These are phyloP conservation scores for Apamea sordens DNA, from an alignment of 2,888 invertebrate species.

Conservation along the genomic window DNA sequence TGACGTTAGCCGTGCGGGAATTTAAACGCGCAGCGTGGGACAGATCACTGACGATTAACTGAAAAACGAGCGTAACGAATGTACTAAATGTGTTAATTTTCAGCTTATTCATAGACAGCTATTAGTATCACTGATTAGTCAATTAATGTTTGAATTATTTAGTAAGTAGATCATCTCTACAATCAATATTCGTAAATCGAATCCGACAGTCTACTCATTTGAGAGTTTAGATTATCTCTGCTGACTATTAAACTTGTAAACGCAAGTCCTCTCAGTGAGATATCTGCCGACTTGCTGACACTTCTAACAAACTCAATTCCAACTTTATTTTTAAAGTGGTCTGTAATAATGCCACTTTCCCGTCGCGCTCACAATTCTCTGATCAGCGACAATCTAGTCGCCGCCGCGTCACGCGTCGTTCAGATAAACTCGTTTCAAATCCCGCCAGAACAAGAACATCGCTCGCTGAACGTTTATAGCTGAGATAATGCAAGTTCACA, in stretches of 20 bases:
- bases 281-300: not conserved
- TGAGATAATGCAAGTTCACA: constrained; percentile 15
- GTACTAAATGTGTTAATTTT: not conserved
- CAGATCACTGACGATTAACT: not conserved
- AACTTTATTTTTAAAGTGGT: constrained; percentile 22
- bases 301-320: constrained; percentile 6
- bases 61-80: not conserved
- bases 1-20: constrained; percentile 2
- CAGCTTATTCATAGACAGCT: not conserved
- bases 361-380: not conserved
- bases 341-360: not conserved
- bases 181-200: not conserved
- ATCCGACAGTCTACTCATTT: not conserved
- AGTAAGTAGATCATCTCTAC: not conserved
- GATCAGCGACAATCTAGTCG: not conserved
- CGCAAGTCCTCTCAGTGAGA: not conserved
- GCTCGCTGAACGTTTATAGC: not conserved
- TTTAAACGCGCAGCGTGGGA: not conserved
- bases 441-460: not conserved
- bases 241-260: constrained; percentile 7
- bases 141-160: not conserved
- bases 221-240: not conserved
- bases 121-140: not conserved
- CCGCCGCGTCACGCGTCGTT: not conserved
- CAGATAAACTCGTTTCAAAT: not conserved